phyloP scores from a whole-genome alignment of 2,797 vertebrate species.

The Manis pentadactyla region DNA sequence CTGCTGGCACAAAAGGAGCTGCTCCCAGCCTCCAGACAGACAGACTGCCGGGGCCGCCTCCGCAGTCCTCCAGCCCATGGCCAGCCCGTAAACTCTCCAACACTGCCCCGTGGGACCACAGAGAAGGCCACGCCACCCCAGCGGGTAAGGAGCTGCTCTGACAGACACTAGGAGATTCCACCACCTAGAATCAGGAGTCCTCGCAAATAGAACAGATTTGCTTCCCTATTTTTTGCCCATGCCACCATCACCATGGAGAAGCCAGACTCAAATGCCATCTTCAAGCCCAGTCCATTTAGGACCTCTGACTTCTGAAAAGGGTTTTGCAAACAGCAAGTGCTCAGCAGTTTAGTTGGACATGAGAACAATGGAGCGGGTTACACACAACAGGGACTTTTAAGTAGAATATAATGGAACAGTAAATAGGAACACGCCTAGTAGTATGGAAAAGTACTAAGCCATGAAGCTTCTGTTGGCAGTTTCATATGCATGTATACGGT shows the following conservation, averaged over 20 bases:
- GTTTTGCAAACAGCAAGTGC: neutral
- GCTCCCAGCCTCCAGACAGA: neutral
- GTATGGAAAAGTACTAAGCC: neutral
- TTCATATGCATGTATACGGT: neutral
- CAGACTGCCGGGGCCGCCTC: neutral
- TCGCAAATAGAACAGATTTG: neutral
- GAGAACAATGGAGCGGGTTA: neutral
- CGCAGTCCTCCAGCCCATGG: neutral
- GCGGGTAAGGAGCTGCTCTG: neutral
- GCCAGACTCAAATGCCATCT: neutral
- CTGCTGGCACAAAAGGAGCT: neutral
- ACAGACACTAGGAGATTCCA: neutral
- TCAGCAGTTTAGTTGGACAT: neutral
- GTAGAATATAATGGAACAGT: constrained; percentile 9
- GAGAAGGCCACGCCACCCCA: neutral
- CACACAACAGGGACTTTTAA: neutral
- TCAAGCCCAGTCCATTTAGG: neutral
- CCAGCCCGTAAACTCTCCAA: neutral
- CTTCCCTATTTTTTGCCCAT: neutral
- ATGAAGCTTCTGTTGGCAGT: neutral
- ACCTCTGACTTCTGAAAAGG: neutral
- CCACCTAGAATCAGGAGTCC: neutral
- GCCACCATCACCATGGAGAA: neutral
- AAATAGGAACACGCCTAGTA: neutral
- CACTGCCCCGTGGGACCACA: neutral